A percentile compares a stretch with the other conserved stretches of the same genome.
Evolutionary conservation across 2,888 invertebrate genomes (phyloP).

Genomic region (Abrostola tripartita): DNA sequence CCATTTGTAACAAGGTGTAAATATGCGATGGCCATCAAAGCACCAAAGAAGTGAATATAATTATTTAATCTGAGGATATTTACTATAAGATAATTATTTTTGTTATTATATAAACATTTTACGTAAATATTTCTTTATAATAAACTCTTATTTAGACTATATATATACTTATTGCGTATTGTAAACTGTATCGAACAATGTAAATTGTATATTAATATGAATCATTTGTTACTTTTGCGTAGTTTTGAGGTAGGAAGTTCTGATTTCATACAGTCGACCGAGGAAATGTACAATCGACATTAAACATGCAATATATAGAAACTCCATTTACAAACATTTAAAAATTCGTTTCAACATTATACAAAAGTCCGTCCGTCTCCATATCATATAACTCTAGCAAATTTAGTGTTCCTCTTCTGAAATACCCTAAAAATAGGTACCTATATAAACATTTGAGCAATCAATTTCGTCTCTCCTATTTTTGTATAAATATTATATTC

Average conservation of each 20-base stretch:
- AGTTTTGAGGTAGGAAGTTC: conserved; percentile 87
- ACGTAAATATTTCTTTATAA: conserved; percentile 86
- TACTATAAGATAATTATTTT: conserved; percentile 74
- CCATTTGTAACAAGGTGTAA: conserved; percentile 80
- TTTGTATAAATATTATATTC: conserved; percentile 87
- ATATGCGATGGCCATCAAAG: conserved; percentile 82
- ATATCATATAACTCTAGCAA: conserved; percentile 81
- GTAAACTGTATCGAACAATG: conserved; percentile 79
- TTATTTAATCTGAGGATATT: conserved; percentile 74
- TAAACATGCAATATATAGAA: conserved; percentile 64
- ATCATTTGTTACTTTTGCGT: conserved; percentile 78
- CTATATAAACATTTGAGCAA: conserved; percentile 88
- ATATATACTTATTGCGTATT: conserved; percentile 80
- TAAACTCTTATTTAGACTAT: conserved; percentile 86
- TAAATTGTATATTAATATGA: conserved; percentile 79
- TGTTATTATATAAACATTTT: conserved; percentile 78
- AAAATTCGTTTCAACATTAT: conserved; percentile 86
- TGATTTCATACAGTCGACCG: conserved; percentile 62
- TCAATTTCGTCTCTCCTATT: conserved; percentile 86
- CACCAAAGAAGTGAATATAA: conserved; percentile 79
- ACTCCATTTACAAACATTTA: conserved; percentile 78
- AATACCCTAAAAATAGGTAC: conserved; percentile 86
- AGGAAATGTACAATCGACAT: conserved; percentile 51
- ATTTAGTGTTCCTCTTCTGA: conserved; percentile 84
- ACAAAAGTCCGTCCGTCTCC: conserved; percentile 83